phyloP scores from a whole-genome alignment of 1,140 invertebrate genomes.

The Camponotus vicinus region DNA sequence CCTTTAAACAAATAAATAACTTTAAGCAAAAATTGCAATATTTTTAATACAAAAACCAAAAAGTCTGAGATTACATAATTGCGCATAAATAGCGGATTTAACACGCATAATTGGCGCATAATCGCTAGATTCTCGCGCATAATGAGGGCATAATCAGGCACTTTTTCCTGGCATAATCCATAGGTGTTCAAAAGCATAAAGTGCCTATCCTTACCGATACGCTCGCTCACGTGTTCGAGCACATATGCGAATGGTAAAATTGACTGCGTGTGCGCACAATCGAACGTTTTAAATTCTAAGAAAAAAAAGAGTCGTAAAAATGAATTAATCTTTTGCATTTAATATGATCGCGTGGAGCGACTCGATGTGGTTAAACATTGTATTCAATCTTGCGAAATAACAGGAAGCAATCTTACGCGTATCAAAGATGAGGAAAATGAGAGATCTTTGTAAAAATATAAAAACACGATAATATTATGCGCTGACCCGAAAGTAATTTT shows the following conservation, averaged over 20 bases:
- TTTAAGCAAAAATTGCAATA: too few relatives aligned
- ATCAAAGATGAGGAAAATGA: neutral
- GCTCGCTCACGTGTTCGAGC: neutral
- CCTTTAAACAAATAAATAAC: too few relatives aligned
- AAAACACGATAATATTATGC: neutral
- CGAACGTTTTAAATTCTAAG: slow-evolving; percentile 8
- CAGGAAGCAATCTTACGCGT: neutral
- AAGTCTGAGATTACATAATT: too few relatives aligned
- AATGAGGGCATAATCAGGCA: too few relatives aligned
- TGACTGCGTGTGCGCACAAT: neutral
- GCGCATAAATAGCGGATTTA: too few relatives aligned
- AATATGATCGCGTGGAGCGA: neutral
- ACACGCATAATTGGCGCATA: too few relatives aligned
- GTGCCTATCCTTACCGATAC: neutral
- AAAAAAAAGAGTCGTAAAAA: neutral
- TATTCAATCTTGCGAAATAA: neutral
- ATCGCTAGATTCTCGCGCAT: too few relatives aligned
- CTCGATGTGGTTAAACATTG: neutral
- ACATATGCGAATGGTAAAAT: neutral
- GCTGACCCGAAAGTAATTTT: neutral
- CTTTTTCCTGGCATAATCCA: too few relatives aligned
- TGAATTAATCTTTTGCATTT: slow-evolving; percentile 8
- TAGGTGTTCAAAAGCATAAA: too few relatives aligned
- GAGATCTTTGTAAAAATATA: neutral
- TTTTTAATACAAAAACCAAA: too few relatives aligned